These are phyloP conservation scores for Calonectris borealis DNA, from an alignment of 2,113 vertebrate genomes.

Conservation along the genomic window DNA sequence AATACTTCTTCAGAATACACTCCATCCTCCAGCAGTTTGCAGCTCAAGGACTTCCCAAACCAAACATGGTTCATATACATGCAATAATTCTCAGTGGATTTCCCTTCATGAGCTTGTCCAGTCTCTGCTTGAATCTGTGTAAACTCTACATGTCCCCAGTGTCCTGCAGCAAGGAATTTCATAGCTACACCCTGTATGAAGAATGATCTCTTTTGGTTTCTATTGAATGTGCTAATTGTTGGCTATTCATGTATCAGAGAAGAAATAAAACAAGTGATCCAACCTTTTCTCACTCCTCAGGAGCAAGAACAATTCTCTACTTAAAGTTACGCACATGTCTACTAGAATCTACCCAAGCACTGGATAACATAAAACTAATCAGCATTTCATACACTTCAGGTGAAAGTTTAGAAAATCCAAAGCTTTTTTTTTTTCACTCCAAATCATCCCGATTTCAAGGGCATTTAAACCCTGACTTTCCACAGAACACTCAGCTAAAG, in stretches of 20 bases:
- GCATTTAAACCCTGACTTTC: neutral
- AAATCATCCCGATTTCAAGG: neutral
- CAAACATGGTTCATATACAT: fast-evolving
- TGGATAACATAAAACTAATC: neutral
- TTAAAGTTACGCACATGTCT: neutral
- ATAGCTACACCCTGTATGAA: neutral
- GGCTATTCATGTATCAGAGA: neutral
- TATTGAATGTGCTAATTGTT: neutral
- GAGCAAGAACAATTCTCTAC: neutral
- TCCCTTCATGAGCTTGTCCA: neutral
- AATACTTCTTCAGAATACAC: neutral
- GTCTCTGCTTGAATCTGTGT: neutral
- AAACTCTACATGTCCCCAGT: neutral
- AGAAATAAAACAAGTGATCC: neutral
- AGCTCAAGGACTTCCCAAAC: neutral
- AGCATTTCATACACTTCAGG: neutral
- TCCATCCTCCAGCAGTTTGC: neutral
- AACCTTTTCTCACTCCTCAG: neutral
- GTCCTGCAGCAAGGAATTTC: neutral
- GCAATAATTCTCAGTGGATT: neutral
- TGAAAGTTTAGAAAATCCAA: neutral
- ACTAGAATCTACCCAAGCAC: neutral
- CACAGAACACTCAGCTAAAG: neutral
- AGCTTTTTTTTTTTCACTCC: neutral
- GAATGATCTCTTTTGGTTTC: neutral